Evolutionary conservation across 2,113 vertebrate species (phyloP), one percentile per base, ranked within the genome.

Genomic region (Rhinoderma darwinii): DNA sequence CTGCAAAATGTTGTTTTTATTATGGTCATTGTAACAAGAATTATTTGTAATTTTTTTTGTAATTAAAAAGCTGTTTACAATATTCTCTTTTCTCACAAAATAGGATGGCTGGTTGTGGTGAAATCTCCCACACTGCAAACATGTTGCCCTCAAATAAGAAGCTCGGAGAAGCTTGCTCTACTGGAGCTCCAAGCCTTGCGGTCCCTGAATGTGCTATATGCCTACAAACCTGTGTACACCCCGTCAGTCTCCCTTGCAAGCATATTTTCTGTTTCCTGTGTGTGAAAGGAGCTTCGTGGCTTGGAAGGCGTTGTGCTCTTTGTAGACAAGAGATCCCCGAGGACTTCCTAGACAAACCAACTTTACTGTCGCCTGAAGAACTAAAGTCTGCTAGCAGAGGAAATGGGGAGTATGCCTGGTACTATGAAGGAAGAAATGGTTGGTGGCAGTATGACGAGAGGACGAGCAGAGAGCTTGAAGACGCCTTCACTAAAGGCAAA

Each of bases 381-480:
- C 96, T 99, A 78, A 98, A 97, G 88, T 96, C 96, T 0, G 97
- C 95, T 0, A 92, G 95, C 82, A 94, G 94, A 87, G 95, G 94
- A 17, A 93, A 96, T 0, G 97, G 96, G 44, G 97, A 97, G 84
- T 95, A 97, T 10, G 96, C 97, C 0, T 99, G 98, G 97, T 99
- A 99, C 93, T 99, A 99, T 9, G 97, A 98, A 92, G 98, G 98
- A 37, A 95, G 96, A 89, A 99, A 98, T 37, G 98, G 98, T 82
- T 99, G 98, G 98, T 99, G 98, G 98, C 98, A 99, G 91, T 99
- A 99, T 15, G 97, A 99, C 51, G 97, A 99, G 91, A 95, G 97
- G 76, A 98, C 97, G 84, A 99, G 95, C 91, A 94, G 94, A 54
- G 97, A 99, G 91, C 93, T 99, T 90, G 98, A 99, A 93, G 97